These are phyloP conservation scores for Bathynomus jamesi DNA, from an alignment of 1,140 invertebrate species.

Conservation along the genomic window DNA sequence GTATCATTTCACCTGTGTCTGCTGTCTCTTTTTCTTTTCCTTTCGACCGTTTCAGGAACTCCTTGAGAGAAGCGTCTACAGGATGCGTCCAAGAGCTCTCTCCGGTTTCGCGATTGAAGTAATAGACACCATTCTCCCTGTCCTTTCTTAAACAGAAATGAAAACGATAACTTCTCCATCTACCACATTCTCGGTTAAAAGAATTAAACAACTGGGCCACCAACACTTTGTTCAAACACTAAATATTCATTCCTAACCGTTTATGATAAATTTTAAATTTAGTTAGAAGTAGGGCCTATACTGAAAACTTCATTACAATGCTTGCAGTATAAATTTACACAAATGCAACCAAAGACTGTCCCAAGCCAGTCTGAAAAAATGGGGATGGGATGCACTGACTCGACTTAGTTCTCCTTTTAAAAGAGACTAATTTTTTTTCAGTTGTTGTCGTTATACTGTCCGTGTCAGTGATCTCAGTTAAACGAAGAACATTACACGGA, in stretches of 20 bases:
- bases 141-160: background rate
- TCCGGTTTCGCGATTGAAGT: background rate
- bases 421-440: too few relatives aligned
- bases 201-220: background rate
- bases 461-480: too few relatives aligned
- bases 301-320: too few relatives aligned
- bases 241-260: background rate
- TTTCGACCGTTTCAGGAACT: background rate
- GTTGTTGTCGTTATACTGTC: too few relatives aligned
- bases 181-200: background rate
- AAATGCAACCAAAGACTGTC: too few relatives aligned
- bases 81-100: background rate
- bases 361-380: too few relatives aligned
- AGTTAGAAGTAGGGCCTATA: background rate
- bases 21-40: background rate
- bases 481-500: too few relatives aligned
- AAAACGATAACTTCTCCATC: background rate
- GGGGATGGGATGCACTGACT: too few relatives aligned
- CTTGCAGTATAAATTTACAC: too few relatives aligned
- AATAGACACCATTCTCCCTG: background rate
- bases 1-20: background rate
- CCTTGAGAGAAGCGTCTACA: background rate
- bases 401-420: too few relatives aligned
- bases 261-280: background rate
- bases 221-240: background rate